phyloP scores from a whole-genome alignment of 2,888 invertebrate species.

The Brenthis daphne region DNA sequence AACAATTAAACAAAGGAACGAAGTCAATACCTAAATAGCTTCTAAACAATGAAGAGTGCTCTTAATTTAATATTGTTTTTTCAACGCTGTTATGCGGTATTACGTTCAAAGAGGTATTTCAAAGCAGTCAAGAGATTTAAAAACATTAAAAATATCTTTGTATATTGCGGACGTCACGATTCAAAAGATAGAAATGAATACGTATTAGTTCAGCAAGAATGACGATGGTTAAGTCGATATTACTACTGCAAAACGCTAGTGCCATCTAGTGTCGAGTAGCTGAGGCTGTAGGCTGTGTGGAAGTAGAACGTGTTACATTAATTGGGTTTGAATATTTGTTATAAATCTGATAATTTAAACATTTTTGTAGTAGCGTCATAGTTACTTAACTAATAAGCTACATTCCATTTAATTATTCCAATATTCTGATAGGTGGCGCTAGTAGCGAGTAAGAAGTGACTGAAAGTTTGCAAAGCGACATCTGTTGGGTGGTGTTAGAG shows the following conservation, averaged over 20 bases:
- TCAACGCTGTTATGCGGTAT: too few species aligned
- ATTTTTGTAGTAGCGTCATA: too few species aligned
- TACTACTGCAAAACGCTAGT: constrained; percentile 50
- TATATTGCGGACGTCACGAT: constrained; percentile 48
- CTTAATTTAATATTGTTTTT: too few species aligned
- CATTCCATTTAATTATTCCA: too few species aligned
- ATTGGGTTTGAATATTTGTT: too few species aligned
- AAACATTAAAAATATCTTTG: constrained; percentile 38
- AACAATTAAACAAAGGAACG: too few species aligned
- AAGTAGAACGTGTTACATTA: background rate
- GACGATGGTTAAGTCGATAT: constrained; percentile 49
- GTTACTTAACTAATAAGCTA: too few species aligned
- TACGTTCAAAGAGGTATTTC: too few species aligned
- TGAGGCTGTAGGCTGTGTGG: background rate
- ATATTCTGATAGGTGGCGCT: too few species aligned
- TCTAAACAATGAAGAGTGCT: too few species aligned
- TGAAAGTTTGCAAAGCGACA: background rate
- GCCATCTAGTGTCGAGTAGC: constrained; percentile 47
- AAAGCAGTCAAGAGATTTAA: background rate
- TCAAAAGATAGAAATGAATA: constrained; percentile 41
- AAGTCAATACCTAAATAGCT: too few species aligned
- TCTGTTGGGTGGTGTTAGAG: background rate
- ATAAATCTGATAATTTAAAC: too few species aligned
- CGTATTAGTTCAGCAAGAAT: constrained; percentile 43
- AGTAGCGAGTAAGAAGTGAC: background rate